Evolutionary conservation across 2,888 invertebrate species (phyloP).

Genomic region (Drosophila bunnanda): DNA sequence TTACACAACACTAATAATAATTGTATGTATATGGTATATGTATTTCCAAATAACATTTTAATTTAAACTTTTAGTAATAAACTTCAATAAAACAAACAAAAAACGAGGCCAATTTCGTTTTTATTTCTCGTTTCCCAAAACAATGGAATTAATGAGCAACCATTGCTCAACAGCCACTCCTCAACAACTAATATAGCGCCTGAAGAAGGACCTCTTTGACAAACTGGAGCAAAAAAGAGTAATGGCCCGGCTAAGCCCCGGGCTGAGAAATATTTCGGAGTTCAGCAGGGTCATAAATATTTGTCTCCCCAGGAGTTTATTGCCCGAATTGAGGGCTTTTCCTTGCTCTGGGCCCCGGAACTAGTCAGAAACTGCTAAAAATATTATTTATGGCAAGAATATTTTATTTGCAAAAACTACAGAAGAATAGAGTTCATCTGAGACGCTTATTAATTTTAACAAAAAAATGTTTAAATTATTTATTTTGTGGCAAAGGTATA

Average conservation of each 20-base stretch:
- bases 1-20: slow-evolving; percentile 44
- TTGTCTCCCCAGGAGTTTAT: slow-evolving; percentile 37
- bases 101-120: slow-evolving; percentile 31
- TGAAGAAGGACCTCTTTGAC: slow-evolving; percentile 25
- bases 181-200: slow-evolving; percentile 13
- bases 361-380: background rate
- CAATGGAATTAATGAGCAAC: slow-evolving; percentile 32
- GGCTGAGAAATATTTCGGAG: slow-evolving; percentile 49
- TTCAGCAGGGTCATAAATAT: slow-evolving; percentile 51
- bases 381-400: slow-evolving; percentile 4
- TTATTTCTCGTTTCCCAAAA: slow-evolving; percentile 6
- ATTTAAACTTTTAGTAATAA: slow-evolving; percentile 57
- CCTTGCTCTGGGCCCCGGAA: background rate
- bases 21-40: slow-evolving; percentile 52
- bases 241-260: slow-evolving; percentile 36
- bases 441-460: background rate
- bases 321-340: slow-evolving; percentile 8
- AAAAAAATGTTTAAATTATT: background rate
- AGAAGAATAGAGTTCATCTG: background rate
- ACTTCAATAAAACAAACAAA: slow-evolving; percentile 51
- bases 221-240: slow-evolving; percentile 45
- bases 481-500: background rate
- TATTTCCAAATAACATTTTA: slow-evolving; percentile 51
- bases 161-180: slow-evolving; percentile 41
- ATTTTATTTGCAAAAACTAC: background rate